Evolutionary conservation across 2,113 vertebrate genomes (phyloP), one percentile per base, ranked within the genome.

Genomic region (Larimichthys polyactis): DNA sequence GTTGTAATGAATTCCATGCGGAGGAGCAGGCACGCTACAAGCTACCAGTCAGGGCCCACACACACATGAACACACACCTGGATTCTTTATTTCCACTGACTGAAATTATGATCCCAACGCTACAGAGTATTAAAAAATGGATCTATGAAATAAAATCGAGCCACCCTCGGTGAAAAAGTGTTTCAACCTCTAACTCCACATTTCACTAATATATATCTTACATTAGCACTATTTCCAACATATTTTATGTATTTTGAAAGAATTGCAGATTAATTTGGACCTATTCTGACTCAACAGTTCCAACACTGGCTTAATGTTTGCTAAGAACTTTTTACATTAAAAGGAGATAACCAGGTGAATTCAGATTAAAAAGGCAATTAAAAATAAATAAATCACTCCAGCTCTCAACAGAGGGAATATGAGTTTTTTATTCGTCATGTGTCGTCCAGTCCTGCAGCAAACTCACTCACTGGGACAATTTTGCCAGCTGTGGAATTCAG

Each of bases 1-100:
- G 77, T 71, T 79, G 67, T 94, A 94, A 95, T 90, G 88, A 93
- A 92, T 85, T 89, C 88, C 93, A 94, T 91, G 91, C 94, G 93
- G 90, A 85, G 63, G 58, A 76, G 66, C 67, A 90, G 87, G 81
- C 88, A 80, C 54, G 79, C 81, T 85, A 87, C 59, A 57, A 71
- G 59, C 55, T 78, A 72, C 63, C 79, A 82, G 51, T 59, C 58
- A 79, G 46, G 46, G 43, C 71, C 62, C 46, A 55, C 75, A 58
- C 68, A 63, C 70, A 79, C 75, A 58, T 49, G 58, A 55, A 64
- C 58, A 70, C 72, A 60, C 62, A 75, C 63, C 44, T 74, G 70
- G 81, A 58, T 54, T 29, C 43, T 63, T 58, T 1, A 64, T 62
- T 44, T 79, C 52, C 54, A 51, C 40, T 67, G 14, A 68, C 20